Base-by-base conservation (phyloP, 2,797 vertebrate species). In the Cuculus canorus region DNA sequence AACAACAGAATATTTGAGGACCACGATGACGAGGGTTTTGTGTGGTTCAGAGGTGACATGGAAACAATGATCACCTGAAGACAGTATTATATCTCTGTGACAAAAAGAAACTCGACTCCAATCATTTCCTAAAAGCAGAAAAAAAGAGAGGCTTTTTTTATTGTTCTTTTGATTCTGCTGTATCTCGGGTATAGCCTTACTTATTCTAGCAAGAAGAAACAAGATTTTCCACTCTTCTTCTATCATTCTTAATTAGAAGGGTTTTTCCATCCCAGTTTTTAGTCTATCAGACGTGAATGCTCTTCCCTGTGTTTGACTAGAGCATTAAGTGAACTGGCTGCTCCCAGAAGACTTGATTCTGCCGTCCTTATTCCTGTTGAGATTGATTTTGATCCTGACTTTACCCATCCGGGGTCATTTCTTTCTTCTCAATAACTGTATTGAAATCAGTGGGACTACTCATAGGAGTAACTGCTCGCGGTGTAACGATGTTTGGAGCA, bases 21-120 rank as follows among this genome's bases (percentile, higher is more conserved):
- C 48, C 59, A 22, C 45, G 66, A 88, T 88, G 59, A 79, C 7
- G 6, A 90, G 61, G 43, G 65, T 37, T 92, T 82, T 93, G 80
- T 37, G 39, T 90, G 47, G 87, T 96, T 97, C 69, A 92, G 71
- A 96, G 95, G 92, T 91, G 92, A 94, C 70, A 25, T 57, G 86
- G 35, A 90, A 96, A 92, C 88, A 95, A 86, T 95, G 81, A 43
- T 86, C 90, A 95, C 94, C 84, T 94, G 78, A 89, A 89, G 87
- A 93, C n/a, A 70, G 57, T 78, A 88, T 96, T 94, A 30, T 47
- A 78, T 80, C 8, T n/a, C 48, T 84, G 61, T 90, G 92, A 89
- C 93, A 94, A 92, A 92, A 59, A 88, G 17, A 47, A 87, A 15
- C 87, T 91, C 86, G 57, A 68, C 71, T 90, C 78, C 82, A 52